Evolutionary conservation across 1,140 invertebrate species (phyloP).

Genomic region (Steinernema khuongi): DNA sequence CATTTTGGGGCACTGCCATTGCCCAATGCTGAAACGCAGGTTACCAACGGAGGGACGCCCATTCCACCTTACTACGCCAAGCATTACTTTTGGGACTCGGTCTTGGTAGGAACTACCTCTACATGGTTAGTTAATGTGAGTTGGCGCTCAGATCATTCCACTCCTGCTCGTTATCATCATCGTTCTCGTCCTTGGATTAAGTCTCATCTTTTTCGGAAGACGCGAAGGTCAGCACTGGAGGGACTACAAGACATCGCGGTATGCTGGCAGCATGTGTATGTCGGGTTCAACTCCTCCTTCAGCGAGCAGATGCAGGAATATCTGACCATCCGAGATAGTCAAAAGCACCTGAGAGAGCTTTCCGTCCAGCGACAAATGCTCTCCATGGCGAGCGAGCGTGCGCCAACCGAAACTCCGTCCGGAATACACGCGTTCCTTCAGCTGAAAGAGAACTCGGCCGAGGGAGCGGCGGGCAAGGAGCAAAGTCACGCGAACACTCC

Average conservation of each 20-base stretch:
- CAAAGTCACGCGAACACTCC: background rate
- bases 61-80: conserved; percentile 17
- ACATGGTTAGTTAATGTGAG: background rate
- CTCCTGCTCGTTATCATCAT: conserved; percentile 25
- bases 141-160: conserved; percentile 11
- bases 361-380: conserved; percentile 39
- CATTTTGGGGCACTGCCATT: background rate
- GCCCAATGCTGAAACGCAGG: background rate
- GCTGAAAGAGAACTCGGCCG: conserved; percentile 22
- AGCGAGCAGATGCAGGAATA: conserved; percentile 41
- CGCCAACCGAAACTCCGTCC: conserved; percentile 30
- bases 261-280: background rate
- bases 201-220: conserved; percentile 37
- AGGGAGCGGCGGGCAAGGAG: background rate
- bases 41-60: background rate
- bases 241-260: conserved; percentile 39
- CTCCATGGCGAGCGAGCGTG: conserved; percentile 26
- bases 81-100: conserved; percentile 42
- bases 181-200: conserved; percentile 27
- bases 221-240: conserved; percentile 41
- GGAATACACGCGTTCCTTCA: conserved; percentile 42
- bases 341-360: conserved; percentile 33
- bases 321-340: conserved; percentile 33
- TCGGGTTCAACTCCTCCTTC: background rate
- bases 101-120: conserved; percentile 33